Percentiles rank a stretch among this genome's conserved stretches.
Conservation (phyloP, 2,113 vertebrate species). For the Collichthys lucidus region DNA sequence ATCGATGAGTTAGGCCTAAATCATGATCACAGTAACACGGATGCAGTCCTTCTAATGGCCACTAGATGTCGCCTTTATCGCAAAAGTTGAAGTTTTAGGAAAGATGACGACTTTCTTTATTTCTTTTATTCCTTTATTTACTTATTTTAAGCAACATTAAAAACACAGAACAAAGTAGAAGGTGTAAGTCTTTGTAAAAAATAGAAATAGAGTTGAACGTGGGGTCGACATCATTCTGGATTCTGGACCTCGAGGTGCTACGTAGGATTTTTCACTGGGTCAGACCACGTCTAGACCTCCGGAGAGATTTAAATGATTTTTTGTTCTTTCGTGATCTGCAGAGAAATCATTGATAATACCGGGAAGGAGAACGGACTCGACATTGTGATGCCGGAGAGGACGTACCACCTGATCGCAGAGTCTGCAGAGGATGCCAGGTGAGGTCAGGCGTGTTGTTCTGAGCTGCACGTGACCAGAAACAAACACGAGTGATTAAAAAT, state of each 20-base stretch:
- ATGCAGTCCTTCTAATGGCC: background rate
- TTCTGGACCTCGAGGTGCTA: too few species aligned
- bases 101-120: too few species aligned
- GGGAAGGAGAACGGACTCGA: slow-evolving; percentile 96
- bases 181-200: too few species aligned
- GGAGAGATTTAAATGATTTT: background rate
- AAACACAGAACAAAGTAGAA: too few species aligned
- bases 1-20: too few species aligned
- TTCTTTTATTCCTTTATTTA: too few species aligned
- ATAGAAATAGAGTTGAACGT: too few species aligned
- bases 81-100: too few species aligned
- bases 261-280: too few species aligned
- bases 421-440: slow-evolving; percentile 95
- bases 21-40: background rate
- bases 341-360: slow-evolving; percentile 94
- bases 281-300: background rate
- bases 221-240: too few species aligned
- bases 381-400: slow-evolving; percentile 91
- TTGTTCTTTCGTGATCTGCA: slow-evolving; percentile 63
- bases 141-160: too few species aligned
- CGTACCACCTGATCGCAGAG: slow-evolving; percentile 96
- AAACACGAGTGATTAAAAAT: background rate
- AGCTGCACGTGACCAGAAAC: background rate
- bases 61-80: background rate
- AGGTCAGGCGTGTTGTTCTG: too few species aligned